These are phyloP conservation scores for Pogona vitticeps DNA, from an alignment of 2,113 vertebrate genomes.

Conservation along the genomic window DNA sequence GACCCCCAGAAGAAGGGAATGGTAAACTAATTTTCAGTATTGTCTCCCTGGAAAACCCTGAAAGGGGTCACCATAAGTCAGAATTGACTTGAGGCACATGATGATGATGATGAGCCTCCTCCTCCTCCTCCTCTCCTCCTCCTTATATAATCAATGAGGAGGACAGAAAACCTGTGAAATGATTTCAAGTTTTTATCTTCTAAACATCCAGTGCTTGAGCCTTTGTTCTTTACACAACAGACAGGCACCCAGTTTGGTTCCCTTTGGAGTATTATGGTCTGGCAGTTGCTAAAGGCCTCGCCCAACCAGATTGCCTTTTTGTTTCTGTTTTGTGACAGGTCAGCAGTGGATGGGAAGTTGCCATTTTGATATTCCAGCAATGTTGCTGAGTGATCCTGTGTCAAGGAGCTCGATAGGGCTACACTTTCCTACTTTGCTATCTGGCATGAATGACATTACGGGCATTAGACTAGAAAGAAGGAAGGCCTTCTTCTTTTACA, in stretches of 20 bases:
- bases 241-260: neutral
- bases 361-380: neutral
- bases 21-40: too few species aligned
- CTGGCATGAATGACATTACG: neutral
- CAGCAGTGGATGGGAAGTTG: neutral
- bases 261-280: neutral
- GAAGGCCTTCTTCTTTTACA: neutral
- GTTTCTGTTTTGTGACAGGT: neutral
- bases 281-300: neutral
- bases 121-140: too few species aligned
- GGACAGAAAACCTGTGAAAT: too few species aligned
- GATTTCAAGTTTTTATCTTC: too few species aligned
- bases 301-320: neutral
- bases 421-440: neutral
- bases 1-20: too few species aligned
- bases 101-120: too few species aligned
- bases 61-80: too few species aligned
- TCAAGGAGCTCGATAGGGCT: neutral
- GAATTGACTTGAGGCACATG: too few species aligned
- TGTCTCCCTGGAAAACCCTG: too few species aligned
- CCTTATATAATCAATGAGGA: too few species aligned
- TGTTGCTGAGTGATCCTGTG: neutral
- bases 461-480: neutral
- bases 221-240: too few species aligned
- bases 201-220: too few species aligned